phyloP scores from a whole-genome alignment of 2,888 invertebrate species.

The Aromia moschata region DNA sequence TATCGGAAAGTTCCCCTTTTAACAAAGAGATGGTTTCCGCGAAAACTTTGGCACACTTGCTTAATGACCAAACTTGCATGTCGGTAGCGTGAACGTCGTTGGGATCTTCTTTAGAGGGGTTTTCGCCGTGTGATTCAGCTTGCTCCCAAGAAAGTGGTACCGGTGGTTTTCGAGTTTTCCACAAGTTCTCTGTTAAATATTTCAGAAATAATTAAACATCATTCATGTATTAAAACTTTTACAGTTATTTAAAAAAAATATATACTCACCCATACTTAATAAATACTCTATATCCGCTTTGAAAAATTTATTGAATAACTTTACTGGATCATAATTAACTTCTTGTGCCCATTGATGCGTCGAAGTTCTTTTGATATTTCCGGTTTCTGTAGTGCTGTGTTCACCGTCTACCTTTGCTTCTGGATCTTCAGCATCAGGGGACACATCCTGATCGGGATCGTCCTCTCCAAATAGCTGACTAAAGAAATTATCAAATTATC shows the following conservation, averaged over 20 bases:
- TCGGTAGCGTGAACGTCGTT: constrained; percentile 47
- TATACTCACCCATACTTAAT: constrained; percentile 76
- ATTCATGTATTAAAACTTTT: too few relatives aligned
- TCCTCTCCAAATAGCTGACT: constrained; percentile 97
- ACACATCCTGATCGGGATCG: constrained; percentile 97
- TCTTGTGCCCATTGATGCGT: constrained; percentile 92
- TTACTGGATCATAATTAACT: constrained; percentile 81
- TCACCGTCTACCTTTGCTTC: constrained; percentile 77
- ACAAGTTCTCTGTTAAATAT: constrained; percentile 74
- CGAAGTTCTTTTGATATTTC: constrained; percentile 70
- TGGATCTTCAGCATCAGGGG: constrained; percentile 96
- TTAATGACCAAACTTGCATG: constrained; percentile 60
- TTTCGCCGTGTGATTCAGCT: constrained; percentile 48
- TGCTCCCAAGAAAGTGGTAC: constrained; percentile 78
- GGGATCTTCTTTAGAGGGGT: constrained; percentile 42
- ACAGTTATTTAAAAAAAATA: background rate
- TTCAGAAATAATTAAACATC: too few relatives aligned
- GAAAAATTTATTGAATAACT: constrained; percentile 93
- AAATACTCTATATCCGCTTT: constrained; percentile 94
- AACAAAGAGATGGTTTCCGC: constrained; percentile 73
- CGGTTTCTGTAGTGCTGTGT: constrained; percentile 64
- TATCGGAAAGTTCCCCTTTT: constrained; percentile 67
- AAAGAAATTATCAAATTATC: too few relatives aligned
- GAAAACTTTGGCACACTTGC: constrained; percentile 70
- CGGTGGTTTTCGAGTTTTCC: constrained; percentile 91